A percentile compares a stretch with the other conserved stretches of the same genome.
Conservation (phyloP, 2,888 invertebrate species). For the Cryptosula pallasiana region DNA sequence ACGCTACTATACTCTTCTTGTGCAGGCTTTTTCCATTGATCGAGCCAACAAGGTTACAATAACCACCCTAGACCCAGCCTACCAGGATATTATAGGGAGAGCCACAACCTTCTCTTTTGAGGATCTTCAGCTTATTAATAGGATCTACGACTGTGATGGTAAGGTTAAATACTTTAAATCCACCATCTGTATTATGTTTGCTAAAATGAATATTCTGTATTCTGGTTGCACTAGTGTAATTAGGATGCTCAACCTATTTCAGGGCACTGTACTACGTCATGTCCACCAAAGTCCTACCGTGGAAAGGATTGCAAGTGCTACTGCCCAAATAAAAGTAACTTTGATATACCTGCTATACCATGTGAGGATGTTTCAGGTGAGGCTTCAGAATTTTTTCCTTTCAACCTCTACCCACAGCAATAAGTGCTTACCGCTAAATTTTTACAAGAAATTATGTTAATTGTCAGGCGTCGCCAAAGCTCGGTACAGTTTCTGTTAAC, state of each 20-base stretch:
- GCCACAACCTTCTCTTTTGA: conserved; percentile 9
- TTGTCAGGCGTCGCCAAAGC: too few relatives aligned
- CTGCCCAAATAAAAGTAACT: background rate
- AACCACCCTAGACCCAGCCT: background rate
- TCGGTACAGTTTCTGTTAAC: too few relatives aligned
- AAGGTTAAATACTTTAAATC: too few relatives aligned
- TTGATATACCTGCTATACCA: background rate
- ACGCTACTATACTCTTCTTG: background rate
- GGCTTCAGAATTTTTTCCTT: too few relatives aligned
- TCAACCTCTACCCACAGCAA: too few relatives aligned
- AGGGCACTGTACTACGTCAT: background rate
- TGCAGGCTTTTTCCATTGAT: conserved; percentile 11
- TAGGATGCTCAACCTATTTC: too few relatives aligned
- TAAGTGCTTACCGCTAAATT: too few relatives aligned
- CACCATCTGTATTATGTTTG: too few relatives aligned
- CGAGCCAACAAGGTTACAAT: background rate
- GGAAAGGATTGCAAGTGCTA: conserved; percentile 7
- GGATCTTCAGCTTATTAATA: background rate
- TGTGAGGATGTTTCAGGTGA: background rate
- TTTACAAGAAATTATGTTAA: too few relatives aligned
- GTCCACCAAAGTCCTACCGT: background rate
- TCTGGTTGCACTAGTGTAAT: too few relatives aligned
- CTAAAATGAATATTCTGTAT: too few relatives aligned
- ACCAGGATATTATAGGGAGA: conserved; percentile 6
- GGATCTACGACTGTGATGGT: conserved; percentile 13